A percentile compares a stretch with the other conserved stretches of the same genome.
Conservation (phyloP, 2,113 vertebrate genomes). For the Channa maculata region DNA sequence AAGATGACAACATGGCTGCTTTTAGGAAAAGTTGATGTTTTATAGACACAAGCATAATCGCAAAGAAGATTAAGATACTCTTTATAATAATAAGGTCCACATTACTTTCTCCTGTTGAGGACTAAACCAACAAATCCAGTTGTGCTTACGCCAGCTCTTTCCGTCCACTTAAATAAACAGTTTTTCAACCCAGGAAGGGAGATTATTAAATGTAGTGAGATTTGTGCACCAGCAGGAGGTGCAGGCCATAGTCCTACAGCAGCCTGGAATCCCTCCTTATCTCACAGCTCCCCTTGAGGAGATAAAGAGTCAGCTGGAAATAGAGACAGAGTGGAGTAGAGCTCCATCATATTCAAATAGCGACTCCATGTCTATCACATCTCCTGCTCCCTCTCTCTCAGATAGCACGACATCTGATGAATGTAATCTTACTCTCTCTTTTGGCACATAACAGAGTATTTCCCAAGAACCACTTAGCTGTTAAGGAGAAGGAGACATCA, state of each 20-base stretch:
- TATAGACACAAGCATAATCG: neutral
- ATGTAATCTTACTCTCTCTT: constrained; percentile 35
- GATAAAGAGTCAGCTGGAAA: constrained; percentile 77
- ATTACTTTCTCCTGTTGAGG: no score
- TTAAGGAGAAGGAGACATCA: constrained; percentile 25
- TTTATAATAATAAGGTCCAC: no score
- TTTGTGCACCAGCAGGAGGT: constrained; percentile 68
- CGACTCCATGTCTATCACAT: constrained; percentile 44
- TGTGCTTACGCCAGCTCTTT: neutral
- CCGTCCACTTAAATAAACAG: neutral
- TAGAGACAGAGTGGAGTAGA: constrained; percentile 68
- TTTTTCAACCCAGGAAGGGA: neutral
- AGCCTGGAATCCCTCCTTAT: constrained; percentile 63
- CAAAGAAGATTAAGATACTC: neutral
- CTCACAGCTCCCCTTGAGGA: constrained; percentile 57
- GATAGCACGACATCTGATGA: constrained; percentile 48
- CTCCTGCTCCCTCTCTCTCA: constrained; percentile 20
- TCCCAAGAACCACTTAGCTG: constrained; percentile 48
- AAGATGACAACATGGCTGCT: neutral
- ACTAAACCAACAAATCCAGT: neutral
- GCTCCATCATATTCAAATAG: constrained; percentile 65
- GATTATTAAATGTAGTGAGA: constrained; percentile 5
- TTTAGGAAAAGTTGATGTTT: neutral
- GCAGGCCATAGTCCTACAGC: constrained; percentile 25
- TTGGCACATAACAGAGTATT: constrained; percentile 38